A percentile compares a stretch with the other conserved stretches of the same genome.
Conservation (phyloP, 1,140 invertebrate species). For the Drosophila kanapiae region DNA sequence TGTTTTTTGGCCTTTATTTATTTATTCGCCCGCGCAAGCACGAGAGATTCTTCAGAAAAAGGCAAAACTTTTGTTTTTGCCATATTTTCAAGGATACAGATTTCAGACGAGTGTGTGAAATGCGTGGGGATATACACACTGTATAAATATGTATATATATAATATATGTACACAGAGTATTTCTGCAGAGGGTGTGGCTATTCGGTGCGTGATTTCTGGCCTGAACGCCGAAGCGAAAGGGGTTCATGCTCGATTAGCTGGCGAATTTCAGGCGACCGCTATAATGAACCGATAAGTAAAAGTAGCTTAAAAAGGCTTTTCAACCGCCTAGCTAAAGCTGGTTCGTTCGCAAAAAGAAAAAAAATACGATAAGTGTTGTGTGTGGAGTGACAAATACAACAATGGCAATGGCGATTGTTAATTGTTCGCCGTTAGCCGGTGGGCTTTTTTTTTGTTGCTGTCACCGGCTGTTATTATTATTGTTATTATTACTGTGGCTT, state of each 20-base stretch:
- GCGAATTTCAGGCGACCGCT: conserved; percentile 65
- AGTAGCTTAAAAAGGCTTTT: conserved; percentile 77
- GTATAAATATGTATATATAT: not conserved
- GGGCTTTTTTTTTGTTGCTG: conserved; percentile 14
- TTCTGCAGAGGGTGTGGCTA: conserved; percentile 15
- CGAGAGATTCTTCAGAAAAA: conserved; percentile 67
- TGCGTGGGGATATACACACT: conserved; percentile 7
- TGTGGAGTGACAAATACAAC: conserved; percentile 39
- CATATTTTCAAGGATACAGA: conserved; percentile 67
- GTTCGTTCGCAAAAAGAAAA: conserved; percentile 9
- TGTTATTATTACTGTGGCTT: conserved; percentile 44
- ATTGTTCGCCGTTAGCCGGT: conserved; percentile 60
- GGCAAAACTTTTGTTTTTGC: conserved; percentile 63
- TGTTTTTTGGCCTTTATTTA: conserved; percentile 28
- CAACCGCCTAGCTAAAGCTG: conserved; percentile 50
- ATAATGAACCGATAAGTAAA: conserved; percentile 82
- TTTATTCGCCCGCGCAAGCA: conserved; percentile 31
- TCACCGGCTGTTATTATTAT: conserved; percentile 27
- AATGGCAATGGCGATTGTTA: conserved; percentile 61
- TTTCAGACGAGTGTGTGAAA: conserved; percentile 50
- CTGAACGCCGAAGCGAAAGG: conserved; percentile 39
- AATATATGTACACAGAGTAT: not conserved
- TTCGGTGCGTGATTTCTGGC: conserved; percentile 41
- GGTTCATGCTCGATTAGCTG: conserved; percentile 79
- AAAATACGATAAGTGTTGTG: conserved; percentile 46